phyloP scores from a whole-genome alignment of 1,140 invertebrate species.

The Calycopis cecrops region DNA sequence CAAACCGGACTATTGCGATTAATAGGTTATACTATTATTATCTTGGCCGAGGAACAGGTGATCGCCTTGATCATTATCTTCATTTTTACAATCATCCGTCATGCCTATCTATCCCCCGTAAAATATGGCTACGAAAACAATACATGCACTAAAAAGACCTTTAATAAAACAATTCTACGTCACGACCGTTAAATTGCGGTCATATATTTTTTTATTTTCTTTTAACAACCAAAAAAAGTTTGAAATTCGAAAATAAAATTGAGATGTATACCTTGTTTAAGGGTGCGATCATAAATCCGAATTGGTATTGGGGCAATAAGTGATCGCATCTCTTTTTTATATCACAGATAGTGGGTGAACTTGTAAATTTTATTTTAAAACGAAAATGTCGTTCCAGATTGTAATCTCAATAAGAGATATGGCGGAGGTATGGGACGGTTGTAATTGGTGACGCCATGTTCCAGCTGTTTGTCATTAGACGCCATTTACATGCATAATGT shows the following conservation, averaged over 20 bases:
- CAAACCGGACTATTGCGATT: no score
- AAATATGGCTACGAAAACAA: no score
- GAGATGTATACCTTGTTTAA: conserved; percentile 56
- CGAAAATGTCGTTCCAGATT: conserved; percentile 43
- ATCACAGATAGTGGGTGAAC: conserved; percentile 57
- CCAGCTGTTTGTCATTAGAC: no score
- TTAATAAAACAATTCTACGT: no score
- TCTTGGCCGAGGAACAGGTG: no score
- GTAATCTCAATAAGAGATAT: conserved; percentile 50
- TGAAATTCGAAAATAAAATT: conserved; percentile 43
- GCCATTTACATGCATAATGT: no score
- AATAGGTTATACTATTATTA: no score
- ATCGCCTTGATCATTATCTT: no score
- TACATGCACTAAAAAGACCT: no score
- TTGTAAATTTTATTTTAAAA: conserved; percentile 63
- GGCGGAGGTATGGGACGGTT: conserved; percentile 14
- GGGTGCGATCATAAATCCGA: conserved; percentile 58
- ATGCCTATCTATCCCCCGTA: no score
- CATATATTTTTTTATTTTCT: conserved; percentile 1
- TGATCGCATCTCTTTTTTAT: conserved; percentile 39
- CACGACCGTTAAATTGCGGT: not conserved
- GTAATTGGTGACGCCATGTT: no score
- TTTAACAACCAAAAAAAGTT: conserved; percentile 21
- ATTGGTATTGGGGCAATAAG: conserved; percentile 56
- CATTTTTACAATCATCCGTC: no score